These are phyloP conservation scores for Aleiodes sp. DNA, from an alignment of 1,140 invertebrate genomes.

Conservation along the genomic window DNA sequence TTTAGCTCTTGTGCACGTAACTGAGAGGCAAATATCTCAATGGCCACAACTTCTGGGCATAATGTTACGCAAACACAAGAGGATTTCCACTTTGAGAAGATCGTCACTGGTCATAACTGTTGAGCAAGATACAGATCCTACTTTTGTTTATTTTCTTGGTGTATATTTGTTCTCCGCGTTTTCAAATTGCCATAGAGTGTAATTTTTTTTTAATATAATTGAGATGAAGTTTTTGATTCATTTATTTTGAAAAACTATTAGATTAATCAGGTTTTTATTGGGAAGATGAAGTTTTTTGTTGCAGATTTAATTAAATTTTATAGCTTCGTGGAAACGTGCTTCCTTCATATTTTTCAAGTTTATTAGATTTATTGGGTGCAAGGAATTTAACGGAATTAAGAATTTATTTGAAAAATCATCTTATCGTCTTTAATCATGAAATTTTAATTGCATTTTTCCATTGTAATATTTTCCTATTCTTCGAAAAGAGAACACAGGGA, in stretches of 20 bases:
- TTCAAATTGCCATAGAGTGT: neutral
- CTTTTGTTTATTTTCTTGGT: neutral
- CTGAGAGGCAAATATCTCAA: slow-evolving; percentile 18
- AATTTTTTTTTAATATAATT: neutral
- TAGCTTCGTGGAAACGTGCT: too few species aligned
- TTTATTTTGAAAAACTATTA: too few species aligned
- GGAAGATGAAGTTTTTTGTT: too few species aligned
- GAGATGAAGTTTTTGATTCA: neutral
- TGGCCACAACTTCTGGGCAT: slow-evolving; percentile 21
- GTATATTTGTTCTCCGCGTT: neutral
- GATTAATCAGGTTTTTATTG: too few species aligned
- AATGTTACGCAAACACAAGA: slow-evolving; percentile 22
- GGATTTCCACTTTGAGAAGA: slow-evolving; percentile 8
- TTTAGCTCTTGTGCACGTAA: slow-evolving; percentile 10
- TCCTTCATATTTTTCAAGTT: too few species aligned
- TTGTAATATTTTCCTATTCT: too few species aligned
- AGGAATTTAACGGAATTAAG: too few species aligned
- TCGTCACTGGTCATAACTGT: neutral
- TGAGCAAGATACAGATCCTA: slow-evolving; percentile 9
- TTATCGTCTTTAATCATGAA: neutral
- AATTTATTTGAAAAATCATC: too few species aligned
- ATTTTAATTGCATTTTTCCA: too few species aligned
- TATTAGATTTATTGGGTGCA: too few species aligned
- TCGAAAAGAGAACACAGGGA: too few species aligned
- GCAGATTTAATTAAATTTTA: too few species aligned